Base-by-base conservation (phyloP, 2,797 vertebrate genomes). In the Florisuga fusca region DNA sequence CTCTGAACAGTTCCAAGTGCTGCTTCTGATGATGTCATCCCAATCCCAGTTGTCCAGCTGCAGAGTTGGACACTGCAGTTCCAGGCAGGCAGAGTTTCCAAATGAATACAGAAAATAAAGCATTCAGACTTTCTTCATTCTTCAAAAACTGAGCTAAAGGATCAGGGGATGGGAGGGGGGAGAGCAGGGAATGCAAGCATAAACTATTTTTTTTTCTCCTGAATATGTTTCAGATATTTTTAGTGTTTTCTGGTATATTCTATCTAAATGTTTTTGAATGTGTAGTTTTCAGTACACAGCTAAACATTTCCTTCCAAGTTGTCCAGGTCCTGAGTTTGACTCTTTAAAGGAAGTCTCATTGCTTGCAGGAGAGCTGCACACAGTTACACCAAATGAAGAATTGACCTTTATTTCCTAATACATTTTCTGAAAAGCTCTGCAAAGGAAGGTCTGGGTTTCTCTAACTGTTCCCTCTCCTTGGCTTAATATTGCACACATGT, bases 401-500 rank as follows among this genome's bases (percentile, higher is more conserved):
- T 71, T 87, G 82, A 71, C 76, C 57, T 84, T 46, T 16, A 27
- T 38, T 87, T 92, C 53, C 61, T 75, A 29, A 89, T 43, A 73
- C 2, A 59, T 94, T 95, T 95, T 95, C 87, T 95, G 88, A 91
- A 96, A 92, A 94, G 34, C 7, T 8, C 20, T 81, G 87, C 27
- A 88, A 85, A 87, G 14, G 85, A 89, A 96, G 33, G 57, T 89
- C 93, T 93, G 86, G 55, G 58, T 87, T 97, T 97, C 95, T 96
- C 96, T 95, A 71, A 82, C 89, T 68, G 25, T 95, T 98, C 80
- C 68, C 87, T 95, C 97, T 97, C 95, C 97, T 97, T 97, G 97
- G 94, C 95, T 90, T 97, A 98, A 97, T 96, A 93, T 53, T 81
- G 72, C 93, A 96, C 97, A 98, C 96, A 98, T 97, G 93, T 98